Percentiles rank a stretch among this genome's conserved stretches.
Evolutionary conservation across 1,140 invertebrate species (phyloP).

Genomic region (Asobara japonica): DNA sequence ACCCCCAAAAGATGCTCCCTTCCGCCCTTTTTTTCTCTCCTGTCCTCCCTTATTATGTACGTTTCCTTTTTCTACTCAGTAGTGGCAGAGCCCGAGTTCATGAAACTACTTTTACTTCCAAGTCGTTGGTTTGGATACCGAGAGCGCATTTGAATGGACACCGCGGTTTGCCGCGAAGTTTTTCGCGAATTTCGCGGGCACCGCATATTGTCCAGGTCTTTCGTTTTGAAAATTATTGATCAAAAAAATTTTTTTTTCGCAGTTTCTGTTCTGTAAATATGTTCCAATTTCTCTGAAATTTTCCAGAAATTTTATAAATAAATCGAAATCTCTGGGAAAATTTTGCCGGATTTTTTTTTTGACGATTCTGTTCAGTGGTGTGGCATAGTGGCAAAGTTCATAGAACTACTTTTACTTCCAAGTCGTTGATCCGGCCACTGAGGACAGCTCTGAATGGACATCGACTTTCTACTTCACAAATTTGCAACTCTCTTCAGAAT

Average conservation of each 20-base stretch:
- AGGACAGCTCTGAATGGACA: not conserved
- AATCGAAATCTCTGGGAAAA: too few species aligned
- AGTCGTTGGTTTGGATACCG: not conserved
- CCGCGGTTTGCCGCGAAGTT: not conserved
- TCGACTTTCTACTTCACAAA: not conserved
- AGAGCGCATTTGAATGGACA: not conserved
- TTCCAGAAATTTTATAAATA: too few species aligned
- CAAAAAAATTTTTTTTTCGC: too few species aligned
- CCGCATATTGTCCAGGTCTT: too few species aligned
- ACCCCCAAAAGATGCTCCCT: conserved; percentile 3
- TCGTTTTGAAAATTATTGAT: too few species aligned
- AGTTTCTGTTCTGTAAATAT: too few species aligned
- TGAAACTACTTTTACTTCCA: conserved; percentile 6
- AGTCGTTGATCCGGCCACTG: not conserved
- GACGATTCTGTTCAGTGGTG: not conserved
- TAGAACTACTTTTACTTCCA: conserved; percentile 8
- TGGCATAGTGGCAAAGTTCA: conserved; percentile 4
- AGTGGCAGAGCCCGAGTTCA: not conserved
- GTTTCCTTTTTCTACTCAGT: not conserved
- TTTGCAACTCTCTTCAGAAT: not conserved
- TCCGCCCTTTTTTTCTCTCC: not conserved
- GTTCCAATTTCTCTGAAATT: too few species aligned
- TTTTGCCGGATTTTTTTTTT: too few species aligned
- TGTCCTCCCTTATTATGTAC: not conserved
- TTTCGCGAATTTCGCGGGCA: not conserved